Percentiles rank a stretch among this genome's conserved stretches.
These are phyloP conservation scores for Lymantria monacha DNA, from an alignment of 2,888 invertebrate species.

Conservation along the genomic window DNA sequence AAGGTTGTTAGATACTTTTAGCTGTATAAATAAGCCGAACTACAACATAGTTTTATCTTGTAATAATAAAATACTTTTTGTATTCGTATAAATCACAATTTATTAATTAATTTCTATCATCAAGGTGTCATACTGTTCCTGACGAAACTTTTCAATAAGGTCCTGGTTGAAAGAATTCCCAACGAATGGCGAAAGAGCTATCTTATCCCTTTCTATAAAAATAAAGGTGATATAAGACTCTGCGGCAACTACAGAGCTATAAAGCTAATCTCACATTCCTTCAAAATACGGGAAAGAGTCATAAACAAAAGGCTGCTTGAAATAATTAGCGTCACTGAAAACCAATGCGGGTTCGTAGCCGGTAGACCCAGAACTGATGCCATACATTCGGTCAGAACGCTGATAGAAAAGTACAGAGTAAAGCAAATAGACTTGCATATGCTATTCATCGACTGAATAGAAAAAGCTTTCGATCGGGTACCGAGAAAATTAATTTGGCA, in stretches of 20 bases:
- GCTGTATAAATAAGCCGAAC: too few species aligned
- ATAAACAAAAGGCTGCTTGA: not conserved
- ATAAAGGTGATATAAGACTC: slow-evolving; percentile 11
- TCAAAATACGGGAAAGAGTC: slow-evolving; percentile 10
- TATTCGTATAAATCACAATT: too few species aligned
- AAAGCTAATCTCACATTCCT: slow-evolving; percentile 15
- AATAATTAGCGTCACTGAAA: not conserved
- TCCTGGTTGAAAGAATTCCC: too few species aligned
- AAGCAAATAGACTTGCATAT: not conserved
- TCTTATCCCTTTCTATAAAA: slow-evolving; percentile 14
- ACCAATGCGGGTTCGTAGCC: not conserved
- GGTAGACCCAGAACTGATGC: not conserved
- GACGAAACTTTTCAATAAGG: too few species aligned
- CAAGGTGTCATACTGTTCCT: too few species aligned
- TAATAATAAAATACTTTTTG: too few species aligned
- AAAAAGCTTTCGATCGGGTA: too few species aligned
- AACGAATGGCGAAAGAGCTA: slow-evolving; percentile 4
- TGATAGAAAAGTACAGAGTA: not conserved
- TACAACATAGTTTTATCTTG: too few species aligned
- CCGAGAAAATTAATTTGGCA: too few species aligned
- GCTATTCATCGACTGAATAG: too few species aligned
- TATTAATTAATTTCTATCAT: too few species aligned
- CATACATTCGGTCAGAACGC: not conserved
- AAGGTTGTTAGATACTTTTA: too few species aligned
- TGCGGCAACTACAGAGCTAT: slow-evolving; percentile 14